phyloP scores from a whole-genome alignment of 2,888 invertebrate genomes.

The Cephus pygmeus region DNA sequence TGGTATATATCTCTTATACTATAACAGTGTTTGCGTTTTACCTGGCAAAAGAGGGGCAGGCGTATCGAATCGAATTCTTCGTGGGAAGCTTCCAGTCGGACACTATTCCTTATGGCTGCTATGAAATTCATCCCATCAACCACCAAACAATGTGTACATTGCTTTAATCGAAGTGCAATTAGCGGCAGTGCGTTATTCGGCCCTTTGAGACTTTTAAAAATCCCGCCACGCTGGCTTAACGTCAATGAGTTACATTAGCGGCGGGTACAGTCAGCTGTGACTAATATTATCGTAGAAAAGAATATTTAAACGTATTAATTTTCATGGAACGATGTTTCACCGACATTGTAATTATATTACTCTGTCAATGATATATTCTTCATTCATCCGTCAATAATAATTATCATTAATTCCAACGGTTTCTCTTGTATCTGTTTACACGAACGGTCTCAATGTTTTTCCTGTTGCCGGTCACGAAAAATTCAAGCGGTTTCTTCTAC shows the following conservation, averaged over 20 bases:
- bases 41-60: constrained; percentile 35
- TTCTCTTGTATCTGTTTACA: background rate
- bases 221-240: background rate
- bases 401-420: background rate
- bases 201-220: background rate
- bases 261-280: background rate
- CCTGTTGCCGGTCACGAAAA: background rate
- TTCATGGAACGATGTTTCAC: background rate
- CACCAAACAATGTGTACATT: constrained; percentile 26
- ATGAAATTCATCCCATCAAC: constrained; percentile 18
- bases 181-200: constrained; percentile 2
- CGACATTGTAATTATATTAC: background rate
- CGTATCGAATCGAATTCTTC: constrained; percentile 53
- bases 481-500: background rate
- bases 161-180: constrained; percentile 17
- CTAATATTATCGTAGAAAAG: background rate
- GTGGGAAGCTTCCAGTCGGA: constrained; percentile 41
- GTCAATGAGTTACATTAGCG: background rate
- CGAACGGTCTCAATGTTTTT: background rate
- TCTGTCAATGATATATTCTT: background rate
- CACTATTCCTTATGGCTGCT: constrained; percentile 1
- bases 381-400: background rate
- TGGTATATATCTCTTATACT: background rate
- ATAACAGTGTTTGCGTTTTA: constrained; percentile 10
- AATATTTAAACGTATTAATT: background rate